These are phyloP conservation scores for Piscicola geometra DNA, from an alignment of 2,888 invertebrate genomes.

Conservation along the genomic window DNA sequence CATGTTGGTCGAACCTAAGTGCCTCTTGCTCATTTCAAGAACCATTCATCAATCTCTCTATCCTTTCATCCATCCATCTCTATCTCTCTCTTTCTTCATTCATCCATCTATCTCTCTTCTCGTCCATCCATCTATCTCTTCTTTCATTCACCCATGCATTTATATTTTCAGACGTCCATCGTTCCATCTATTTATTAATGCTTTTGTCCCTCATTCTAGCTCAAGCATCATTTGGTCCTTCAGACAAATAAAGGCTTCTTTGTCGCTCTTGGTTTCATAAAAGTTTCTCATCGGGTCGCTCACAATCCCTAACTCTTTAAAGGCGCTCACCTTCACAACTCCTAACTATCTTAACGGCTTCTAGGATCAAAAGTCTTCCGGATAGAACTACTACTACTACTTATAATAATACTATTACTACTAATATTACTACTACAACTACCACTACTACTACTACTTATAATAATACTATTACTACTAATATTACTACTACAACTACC, in stretches of 20 bases:
- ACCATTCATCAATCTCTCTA: too few species aligned
- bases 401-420: background rate
- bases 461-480: background rate
- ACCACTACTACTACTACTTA: background rate
- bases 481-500: background rate
- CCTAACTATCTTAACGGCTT: too few species aligned
- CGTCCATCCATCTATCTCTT: background rate
- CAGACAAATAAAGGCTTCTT: too few species aligned
- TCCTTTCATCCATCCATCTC: background rate
- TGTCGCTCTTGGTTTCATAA: background rate
- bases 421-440: background rate
- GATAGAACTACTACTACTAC: constrained; percentile 2
- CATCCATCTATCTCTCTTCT: background rate
- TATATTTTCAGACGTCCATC: background rate
- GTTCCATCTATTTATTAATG: background rate
- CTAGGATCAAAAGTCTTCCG: too few species aligned
- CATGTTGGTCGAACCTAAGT: too few species aligned
- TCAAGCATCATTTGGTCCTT: background rate
- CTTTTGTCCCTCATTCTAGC: background rate
- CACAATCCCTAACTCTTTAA: too few species aligned
- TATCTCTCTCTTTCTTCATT: too few species aligned
- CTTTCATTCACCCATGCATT: background rate
- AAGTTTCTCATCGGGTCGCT: too few species aligned
- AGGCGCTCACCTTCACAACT: too few species aligned
- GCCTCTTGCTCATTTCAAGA: too few species aligned